Evolutionary conservation across 2,888 invertebrate genomes (phyloP).

Genomic region (Willowsia nigromaculata): DNA sequence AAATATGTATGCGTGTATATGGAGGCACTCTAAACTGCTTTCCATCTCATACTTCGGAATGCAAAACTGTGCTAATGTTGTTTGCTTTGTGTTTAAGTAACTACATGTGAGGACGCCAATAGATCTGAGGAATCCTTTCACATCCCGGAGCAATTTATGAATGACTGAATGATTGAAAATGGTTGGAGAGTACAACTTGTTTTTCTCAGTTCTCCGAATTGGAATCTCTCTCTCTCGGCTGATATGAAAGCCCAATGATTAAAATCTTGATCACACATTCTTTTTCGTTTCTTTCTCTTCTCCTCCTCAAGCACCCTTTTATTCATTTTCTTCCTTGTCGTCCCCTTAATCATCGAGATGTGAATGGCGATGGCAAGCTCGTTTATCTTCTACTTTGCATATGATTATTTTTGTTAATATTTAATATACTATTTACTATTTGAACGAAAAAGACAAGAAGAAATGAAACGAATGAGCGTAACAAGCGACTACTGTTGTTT

Average conservation of each 20-base stretch:
- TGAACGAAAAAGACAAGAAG: not conserved
- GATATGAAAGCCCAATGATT: conserved; percentile 23
- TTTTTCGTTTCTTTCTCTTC: not conserved
- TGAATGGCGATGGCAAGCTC: conserved; percentile 57
- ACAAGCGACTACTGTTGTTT: not conserved
- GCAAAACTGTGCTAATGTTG: conserved; percentile 52
- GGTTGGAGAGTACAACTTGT: not conserved
- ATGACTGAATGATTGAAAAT: conserved; percentile 42
- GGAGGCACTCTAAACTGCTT: not conserved
- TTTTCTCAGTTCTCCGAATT: conserved; percentile 1
- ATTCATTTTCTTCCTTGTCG: not conserved
- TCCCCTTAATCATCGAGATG: conserved; percentile 21
- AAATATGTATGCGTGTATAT: not conserved
- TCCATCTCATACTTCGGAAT: not conserved
- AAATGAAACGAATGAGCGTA: not conserved
- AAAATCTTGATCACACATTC: conserved; percentile 52
- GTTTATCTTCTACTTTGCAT: conserved; percentile 51
- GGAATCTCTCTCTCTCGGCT: not conserved
- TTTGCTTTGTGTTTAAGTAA: conserved; percentile 14
- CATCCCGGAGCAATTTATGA: conserved; percentile 43
- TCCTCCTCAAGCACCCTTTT: not conserved
- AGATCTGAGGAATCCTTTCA: conserved; percentile 23
- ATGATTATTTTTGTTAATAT: conserved; percentile 41
- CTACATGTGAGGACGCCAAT: not conserved
- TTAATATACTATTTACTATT: conserved; percentile 4